A percentile compares a stretch with the other conserved stretches of the same genome.
phyloP scores from a whole-genome alignment of 2,113 vertebrate genomes.

The Nymphicus hollandicus region DNA sequence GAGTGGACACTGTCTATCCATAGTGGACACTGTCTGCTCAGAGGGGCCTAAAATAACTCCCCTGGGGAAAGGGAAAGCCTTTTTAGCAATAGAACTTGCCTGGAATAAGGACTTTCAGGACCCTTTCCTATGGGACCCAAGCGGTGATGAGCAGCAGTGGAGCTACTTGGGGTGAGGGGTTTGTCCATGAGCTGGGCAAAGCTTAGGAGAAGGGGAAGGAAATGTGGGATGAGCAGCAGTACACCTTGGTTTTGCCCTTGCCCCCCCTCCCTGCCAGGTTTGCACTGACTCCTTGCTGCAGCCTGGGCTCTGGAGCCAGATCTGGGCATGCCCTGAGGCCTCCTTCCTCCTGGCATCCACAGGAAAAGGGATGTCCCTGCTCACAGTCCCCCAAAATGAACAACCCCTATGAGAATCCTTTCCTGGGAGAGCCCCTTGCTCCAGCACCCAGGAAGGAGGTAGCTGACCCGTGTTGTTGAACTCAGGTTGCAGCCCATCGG shows the following conservation, averaged over 20 bases:
- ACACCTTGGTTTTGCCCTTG: background rate
- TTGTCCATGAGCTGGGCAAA: background rate
- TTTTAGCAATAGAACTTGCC: background rate
- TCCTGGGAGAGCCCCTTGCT: background rate
- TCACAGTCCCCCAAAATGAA: background rate
- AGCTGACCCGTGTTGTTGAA: background rate
- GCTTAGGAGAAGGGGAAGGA: background rate
- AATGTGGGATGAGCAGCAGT: background rate
- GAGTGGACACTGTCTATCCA: background rate
- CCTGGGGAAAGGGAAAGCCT: background rate
- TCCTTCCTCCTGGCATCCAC: rapidly evolving
- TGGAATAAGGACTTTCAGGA: background rate
- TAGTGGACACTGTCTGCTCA: background rate
- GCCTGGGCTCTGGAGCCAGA: background rate
- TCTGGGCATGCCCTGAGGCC: rapidly evolving
- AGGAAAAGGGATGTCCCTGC: background rate
- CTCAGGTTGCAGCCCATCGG: conserved; percentile 87
- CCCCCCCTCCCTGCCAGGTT: background rate
- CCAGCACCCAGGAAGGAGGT: background rate
- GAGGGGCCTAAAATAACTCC: background rate
- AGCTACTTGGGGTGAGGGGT: background rate
- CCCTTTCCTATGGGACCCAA: rapidly evolving
- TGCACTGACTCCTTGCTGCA: background rate
- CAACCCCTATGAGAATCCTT: rapidly evolving
- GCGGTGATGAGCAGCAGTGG: background rate